Conservation (phyloP, 1,140 invertebrate species). For the Conopomorpha cramerella region DNA sequence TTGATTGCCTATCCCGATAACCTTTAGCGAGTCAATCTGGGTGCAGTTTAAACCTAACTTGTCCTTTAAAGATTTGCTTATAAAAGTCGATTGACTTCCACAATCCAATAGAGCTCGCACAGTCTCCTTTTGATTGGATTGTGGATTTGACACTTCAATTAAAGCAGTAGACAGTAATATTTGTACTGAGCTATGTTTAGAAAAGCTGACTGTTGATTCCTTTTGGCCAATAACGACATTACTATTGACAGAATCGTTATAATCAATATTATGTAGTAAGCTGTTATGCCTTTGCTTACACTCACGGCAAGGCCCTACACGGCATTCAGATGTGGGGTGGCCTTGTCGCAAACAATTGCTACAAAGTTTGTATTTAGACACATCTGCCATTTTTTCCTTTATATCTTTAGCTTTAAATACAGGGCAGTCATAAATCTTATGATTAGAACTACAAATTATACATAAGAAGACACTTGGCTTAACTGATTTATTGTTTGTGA, state of each 20-base stretch:
- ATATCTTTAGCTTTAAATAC: constrained; percentile 12
- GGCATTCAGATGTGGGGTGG: constrained; percentile 10
- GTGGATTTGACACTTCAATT: constrained; percentile 12
- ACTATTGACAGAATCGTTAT: background rate
- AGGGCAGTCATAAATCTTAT: constrained; percentile 13
- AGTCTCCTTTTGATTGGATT: constrained; percentile 4
- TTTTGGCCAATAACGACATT: constrained; percentile 4
- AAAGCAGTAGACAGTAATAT: constrained; percentile 15
- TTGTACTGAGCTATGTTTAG: constrained; percentile 2
- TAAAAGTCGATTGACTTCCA: constrained; percentile 9
- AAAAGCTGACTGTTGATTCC: background rate
- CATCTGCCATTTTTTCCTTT: constrained; percentile 8
- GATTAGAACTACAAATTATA: constrained; percentile 9
- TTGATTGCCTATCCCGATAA: constrained; percentile 13
- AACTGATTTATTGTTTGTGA: constrained; percentile 5
- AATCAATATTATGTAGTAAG: constrained; percentile 8
- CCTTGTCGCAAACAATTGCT: constrained; percentile 14
- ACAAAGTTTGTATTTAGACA: constrained; percentile 13
- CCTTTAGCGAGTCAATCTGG: constrained; percentile 4
- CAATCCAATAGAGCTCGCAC: constrained; percentile 9
- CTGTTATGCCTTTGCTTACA: constrained; percentile 14
- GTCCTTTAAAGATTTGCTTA: background rate
- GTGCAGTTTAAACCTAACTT: background rate
- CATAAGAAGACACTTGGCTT: constrained; percentile 3
- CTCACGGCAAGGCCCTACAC: constrained; percentile 8